phyloP scores from a whole-genome alignment of 2,113 vertebrate genomes.

The Pungitius pungitius region DNA sequence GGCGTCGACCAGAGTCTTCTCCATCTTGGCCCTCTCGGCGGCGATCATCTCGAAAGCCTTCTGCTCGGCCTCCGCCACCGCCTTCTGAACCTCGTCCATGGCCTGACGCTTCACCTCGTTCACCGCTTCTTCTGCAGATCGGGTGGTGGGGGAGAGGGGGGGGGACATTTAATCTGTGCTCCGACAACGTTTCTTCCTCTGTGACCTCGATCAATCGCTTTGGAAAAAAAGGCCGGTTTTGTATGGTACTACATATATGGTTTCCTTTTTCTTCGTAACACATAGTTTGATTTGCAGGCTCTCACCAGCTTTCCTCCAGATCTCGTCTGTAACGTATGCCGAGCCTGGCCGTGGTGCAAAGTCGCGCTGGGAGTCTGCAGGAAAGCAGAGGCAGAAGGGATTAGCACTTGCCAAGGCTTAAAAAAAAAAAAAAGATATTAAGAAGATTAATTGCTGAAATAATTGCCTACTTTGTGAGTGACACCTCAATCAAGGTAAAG shows the following conservation, averaged over 20 bases:
- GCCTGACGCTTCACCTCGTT: constrained; percentile 99
- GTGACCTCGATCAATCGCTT: background rate
- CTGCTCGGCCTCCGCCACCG: constrained; percentile 95
- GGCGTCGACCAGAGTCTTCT: constrained; percentile 93
- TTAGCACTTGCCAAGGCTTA: constrained; percentile 55
- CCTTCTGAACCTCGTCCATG: constrained; percentile 99
- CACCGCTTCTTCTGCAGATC: constrained; percentile 91
- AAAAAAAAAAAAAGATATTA: constrained; percentile 18
- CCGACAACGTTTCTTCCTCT: background rate
- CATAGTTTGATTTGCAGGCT: background rate
- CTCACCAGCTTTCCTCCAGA: constrained; percentile 98
- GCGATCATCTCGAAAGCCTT: constrained; percentile 99
- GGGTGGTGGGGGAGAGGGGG: rapidly evolving
- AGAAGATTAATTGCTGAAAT: constrained; percentile 38
- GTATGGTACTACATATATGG: background rate
- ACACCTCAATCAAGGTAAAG: constrained; percentile 33
- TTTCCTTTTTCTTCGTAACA: background rate
- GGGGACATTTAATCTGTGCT: background rate
- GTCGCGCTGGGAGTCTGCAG: constrained; percentile 90
- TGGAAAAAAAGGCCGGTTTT: background rate
- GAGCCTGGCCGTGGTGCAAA: constrained; percentile 87
- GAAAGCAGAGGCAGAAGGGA: constrained; percentile 49
- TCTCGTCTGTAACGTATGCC: constrained; percentile 95
- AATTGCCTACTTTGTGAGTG: constrained; percentile 18
- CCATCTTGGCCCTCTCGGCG: constrained; percentile 95